Evolutionary conservation across 2,888 invertebrate genomes (phyloP).

Genomic region (Antheraea yamamai): DNA sequence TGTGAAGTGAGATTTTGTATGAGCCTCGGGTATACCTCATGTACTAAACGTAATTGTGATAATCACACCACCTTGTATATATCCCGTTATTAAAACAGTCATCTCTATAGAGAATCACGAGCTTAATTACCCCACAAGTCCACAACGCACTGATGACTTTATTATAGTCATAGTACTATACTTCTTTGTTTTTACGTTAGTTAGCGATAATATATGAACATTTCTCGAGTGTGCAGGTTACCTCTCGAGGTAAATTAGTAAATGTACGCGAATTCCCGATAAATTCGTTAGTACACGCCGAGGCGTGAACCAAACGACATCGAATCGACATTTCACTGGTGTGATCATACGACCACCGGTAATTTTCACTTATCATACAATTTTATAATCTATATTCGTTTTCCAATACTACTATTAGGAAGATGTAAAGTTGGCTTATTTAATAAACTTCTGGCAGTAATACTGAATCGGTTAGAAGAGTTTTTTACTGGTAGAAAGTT

Average conservation of each 20-base stretch:
- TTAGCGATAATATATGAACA: neutral
- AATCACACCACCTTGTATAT: neutral
- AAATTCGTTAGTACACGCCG: neutral
- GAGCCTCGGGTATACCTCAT: neutral
- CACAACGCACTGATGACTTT: neutral
- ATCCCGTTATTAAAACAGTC: neutral
- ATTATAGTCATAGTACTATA: neutral
- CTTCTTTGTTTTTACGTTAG: neutral
- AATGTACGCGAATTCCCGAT: conserved; percentile 1
- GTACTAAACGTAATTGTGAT: neutral
- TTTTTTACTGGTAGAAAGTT: too few species aligned
- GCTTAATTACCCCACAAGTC: neutral
- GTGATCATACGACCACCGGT: neutral
- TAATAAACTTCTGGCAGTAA: too few species aligned
- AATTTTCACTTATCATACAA: neutral
- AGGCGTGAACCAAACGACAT: neutral
- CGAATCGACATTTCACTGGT: neutral
- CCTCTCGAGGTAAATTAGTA: conserved; percentile 1
- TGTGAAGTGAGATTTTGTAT: neutral
- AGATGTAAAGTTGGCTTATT: too few species aligned
- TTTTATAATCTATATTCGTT: neutral
- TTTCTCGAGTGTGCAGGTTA: neutral
- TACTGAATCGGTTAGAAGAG: too few species aligned
- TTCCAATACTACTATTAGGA: too few species aligned
- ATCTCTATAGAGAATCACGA: neutral